Evolutionary conservation across 2,888 invertebrate species (phyloP), one percentile per base, ranked within the genome.

Genomic region (Melanostoma scalare): DNA sequence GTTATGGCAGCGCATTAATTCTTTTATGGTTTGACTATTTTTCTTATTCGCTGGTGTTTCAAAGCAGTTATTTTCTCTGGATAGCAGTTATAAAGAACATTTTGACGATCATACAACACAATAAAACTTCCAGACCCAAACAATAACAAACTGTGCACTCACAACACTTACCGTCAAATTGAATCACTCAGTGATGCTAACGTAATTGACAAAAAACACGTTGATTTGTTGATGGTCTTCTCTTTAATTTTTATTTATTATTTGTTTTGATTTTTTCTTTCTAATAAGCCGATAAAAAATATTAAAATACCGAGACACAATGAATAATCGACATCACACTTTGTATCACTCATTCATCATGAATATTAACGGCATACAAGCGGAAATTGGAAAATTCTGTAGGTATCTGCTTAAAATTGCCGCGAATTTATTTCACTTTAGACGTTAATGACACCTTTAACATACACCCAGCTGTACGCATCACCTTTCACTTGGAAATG

Each of bases 341-440:
- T n/a, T 4, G 48, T 20, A 38, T 31, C 46, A 61, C 35, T 44
- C 60, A 63, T 63, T 61, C 48, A 48, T 63, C 30, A 63, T 63
- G 33, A 38, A 48, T 63, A 48, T 63, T 36, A 63, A 48, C 36
- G 48, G 31, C 36, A n/a, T n/a, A 31, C 42, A 44, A 10, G 42
- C 61, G 44, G 61, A 48, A 63, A 63, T 63, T 30, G 31, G 35
- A 50, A 63, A 63, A 50, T 60, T 60, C 44, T 50, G 48, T 20
- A 52, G 31, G 4, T 33, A 33, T 53, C 42, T 31, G 5, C 31
- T 30, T 4, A 10, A 60, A 44, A 44, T 58, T 58, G 6, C 9
- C 35, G 38, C 1, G 30, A 40, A n/a, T 60, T 60, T 8, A n/a
- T 31, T 60, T 40, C 8, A 31, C 33, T 44, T 42, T 33, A 61